Conservation (phyloP, 2,888 invertebrate species). For the Actias luna region DNA sequence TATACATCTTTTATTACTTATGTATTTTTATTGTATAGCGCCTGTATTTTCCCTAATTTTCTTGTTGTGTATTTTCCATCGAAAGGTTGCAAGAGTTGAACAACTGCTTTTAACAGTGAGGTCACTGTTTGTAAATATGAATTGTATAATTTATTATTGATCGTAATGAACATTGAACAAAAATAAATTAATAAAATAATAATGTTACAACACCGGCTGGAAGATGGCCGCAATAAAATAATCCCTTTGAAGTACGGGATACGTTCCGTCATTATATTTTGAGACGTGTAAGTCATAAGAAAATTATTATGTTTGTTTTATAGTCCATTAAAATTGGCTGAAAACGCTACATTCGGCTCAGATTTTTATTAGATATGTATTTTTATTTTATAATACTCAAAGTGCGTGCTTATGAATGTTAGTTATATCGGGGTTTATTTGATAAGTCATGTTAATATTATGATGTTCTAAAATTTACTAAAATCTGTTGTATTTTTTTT, state of each 20-base stretch:
- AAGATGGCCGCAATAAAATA: neutral
- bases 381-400: neutral
- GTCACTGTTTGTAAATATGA: no score
- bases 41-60: no score
- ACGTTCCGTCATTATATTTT: neutral
- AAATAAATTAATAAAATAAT: no score
- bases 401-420: neutral
- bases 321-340: conserved; percentile 38
- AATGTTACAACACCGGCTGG: neutral
- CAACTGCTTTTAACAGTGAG: no score
- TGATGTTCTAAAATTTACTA: neutral
- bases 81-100: no score
- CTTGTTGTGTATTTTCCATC: no score
- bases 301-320: conserved; percentile 41
- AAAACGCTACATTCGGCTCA: conserved; percentile 22
- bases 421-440: neutral
- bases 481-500: no score
- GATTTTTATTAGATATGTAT: neutral
- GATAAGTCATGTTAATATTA: neutral
- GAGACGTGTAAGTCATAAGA: conserved; percentile 24
- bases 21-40: no score
- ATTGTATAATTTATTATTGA: no score
- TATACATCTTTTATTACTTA: no score
- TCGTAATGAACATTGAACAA: no score
- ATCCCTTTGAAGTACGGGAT: neutral